phyloP scores from a whole-genome alignment of 1,140 invertebrate genomes.

The Spodoptera frugiperda region DNA sequence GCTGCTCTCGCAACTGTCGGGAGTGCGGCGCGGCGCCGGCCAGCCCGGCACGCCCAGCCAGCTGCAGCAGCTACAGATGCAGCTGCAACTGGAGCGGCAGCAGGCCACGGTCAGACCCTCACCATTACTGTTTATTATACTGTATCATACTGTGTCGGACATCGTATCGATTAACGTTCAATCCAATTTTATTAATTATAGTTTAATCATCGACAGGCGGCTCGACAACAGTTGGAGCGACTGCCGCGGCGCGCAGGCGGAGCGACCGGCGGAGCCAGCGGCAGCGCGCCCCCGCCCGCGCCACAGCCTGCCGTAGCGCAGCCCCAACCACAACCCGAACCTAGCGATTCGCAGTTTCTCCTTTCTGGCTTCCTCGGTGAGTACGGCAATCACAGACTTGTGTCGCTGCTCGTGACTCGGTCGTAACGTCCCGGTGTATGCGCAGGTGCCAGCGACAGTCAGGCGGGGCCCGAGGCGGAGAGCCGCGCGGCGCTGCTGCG shows the following conservation, averaged over 20 bases:
- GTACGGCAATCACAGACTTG: neutral
- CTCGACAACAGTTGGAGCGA: conserved; percentile 94
- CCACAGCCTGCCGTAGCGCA: conserved; percentile 53
- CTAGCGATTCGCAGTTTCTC: conserved; percentile 74
- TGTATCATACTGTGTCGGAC: neutral
- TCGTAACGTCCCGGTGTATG: neutral
- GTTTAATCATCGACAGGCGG: conserved; percentile 85
- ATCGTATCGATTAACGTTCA: conserved; percentile 1
- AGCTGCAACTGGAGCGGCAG: conserved; percentile 94
- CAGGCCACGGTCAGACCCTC: conserved; percentile 90
- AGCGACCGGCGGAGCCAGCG: conserved; percentile 63
- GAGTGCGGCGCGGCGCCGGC: conserved; percentile 91
- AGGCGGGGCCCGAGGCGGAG: conserved; percentile 63
- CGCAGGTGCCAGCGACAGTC: conserved; percentile 58
- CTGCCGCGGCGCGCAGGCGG: conserved; percentile 91
- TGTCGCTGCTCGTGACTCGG: no score
- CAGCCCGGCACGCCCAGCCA: conserved; percentile 90
- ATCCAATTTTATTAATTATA: conserved; percentile 30
- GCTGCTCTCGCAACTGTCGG: conserved; percentile 96
- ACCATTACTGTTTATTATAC: neutral
- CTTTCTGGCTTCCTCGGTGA: conserved; percentile 73
- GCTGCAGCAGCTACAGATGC: conserved; percentile 96
- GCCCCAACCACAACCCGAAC: conserved; percentile 63
- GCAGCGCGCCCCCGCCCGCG: conserved; percentile 67
- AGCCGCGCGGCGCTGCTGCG: conserved; percentile 73